phyloP scores from a whole-genome alignment of 2,888 invertebrate species.

The Spilarctia lutea region DNA sequence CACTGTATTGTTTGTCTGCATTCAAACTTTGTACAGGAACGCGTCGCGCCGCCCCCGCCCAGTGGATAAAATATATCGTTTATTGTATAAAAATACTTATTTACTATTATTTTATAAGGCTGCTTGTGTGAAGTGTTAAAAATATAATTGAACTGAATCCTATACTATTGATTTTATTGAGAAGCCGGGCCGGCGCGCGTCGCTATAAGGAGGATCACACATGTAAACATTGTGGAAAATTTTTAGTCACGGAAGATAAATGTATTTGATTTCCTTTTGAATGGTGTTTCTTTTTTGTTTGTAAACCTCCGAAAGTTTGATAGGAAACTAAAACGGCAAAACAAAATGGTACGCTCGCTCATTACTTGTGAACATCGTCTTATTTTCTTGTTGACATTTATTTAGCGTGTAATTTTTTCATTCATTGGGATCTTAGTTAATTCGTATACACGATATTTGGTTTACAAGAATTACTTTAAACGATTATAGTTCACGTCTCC shows the following conservation, averaged over 20 bases:
- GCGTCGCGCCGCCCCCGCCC: slow-evolving; percentile 66
- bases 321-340: slow-evolving; percentile 82
- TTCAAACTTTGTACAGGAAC: slow-evolving; percentile 81
- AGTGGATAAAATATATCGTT: slow-evolving; percentile 63
- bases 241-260: slow-evolving; percentile 78
- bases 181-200: slow-evolving; percentile 67
- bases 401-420: neutral
- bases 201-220: slow-evolving; percentile 76
- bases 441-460: slow-evolving; percentile 49
- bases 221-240: slow-evolving; percentile 68
- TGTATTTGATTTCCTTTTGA: slow-evolving; percentile 73
- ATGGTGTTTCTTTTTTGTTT: slow-evolving; percentile 74
- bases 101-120: slow-evolving; percentile 84
- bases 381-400: slow-evolving; percentile 5
- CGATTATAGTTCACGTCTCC: slow-evolving; percentile 5
- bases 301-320: slow-evolving; percentile 86
- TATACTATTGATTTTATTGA: slow-evolving; percentile 65
- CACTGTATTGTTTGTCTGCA: slow-evolving; percentile 80
- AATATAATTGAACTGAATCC: slow-evolving; percentile 68
- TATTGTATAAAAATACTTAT: slow-evolving; percentile 85
- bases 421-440: slow-evolving; percentile 25
- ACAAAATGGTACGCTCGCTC: slow-evolving; percentile 63
- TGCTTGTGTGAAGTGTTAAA: slow-evolving; percentile 68
- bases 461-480: slow-evolving; percentile 2
- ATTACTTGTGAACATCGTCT: slow-evolving; percentile 53